Base-by-base conservation (phyloP, 2,888 invertebrate genomes). In the Ormyrus rosae region DNA sequence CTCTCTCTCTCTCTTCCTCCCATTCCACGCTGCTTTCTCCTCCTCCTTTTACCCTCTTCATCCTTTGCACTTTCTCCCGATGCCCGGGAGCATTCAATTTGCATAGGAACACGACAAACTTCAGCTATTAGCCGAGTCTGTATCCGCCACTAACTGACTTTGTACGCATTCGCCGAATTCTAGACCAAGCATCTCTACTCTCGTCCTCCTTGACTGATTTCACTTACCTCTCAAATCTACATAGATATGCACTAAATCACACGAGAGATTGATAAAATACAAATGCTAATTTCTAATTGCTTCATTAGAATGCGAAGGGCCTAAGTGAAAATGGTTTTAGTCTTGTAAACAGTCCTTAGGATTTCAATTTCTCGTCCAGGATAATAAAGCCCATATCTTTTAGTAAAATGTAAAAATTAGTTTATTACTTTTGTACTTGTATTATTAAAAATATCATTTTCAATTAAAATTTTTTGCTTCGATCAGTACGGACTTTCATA, bases 71-170 rank as follows among this genome's bases (percentile, higher is more conserved):
- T 48, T 63, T 63, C 85, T 84, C 84, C 83, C 85, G 84, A 87
- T 87, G 85, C 87, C 86, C 85, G 85, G 86, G 85, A 89, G 86
- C 88, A 86, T 85, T 85, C 85, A 85, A 89, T 89, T 89, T 89
- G 88, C 88, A 89, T 89, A 86, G 88, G 89, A 88, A 89, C 86
- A 85, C 87, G 85, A 86, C 88, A 85, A 89, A 89, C 88, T 89
- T 89, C 84, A 84, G 85, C 89, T 88, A 88, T 89, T 89, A 89
- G 87, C 85, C 84, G 83, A 83, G 71, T 65, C 71, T 60, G 58
- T 84, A 85, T 77, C 75, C 84, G 84, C 84, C 84, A 83, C 83
- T 82, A 85, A 84, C 75, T 73, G 71, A 83, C 84, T 83, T 82
- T 78, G 81, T 63, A 63, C 63, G 48, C 63, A 63, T 63, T 46